phyloP scores from a whole-genome alignment of 1,140 invertebrate genomes.

The Lethrus apterus region DNA sequence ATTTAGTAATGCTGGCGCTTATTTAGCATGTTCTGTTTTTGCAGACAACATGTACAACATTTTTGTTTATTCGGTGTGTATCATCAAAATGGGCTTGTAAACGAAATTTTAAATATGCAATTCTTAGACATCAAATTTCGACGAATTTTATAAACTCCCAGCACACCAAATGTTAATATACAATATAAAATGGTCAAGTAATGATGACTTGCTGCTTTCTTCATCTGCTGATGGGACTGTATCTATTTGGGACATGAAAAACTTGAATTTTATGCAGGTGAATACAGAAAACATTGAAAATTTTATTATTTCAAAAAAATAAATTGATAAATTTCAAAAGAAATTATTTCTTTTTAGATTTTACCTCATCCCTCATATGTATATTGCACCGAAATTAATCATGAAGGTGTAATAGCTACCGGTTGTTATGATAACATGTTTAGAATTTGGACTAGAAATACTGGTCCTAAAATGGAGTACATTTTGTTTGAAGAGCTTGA shows the following conservation, averaged over 20 bases:
- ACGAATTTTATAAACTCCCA: constrained; percentile 25
- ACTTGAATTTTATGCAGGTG: constrained; percentile 25
- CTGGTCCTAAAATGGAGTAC: constrained; percentile 17
- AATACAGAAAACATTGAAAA: not conserved
- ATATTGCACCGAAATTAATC: constrained; percentile 29
- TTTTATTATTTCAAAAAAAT: not conserved
- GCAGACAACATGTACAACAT: constrained; percentile 26
- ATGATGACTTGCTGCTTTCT: constrained; percentile 26
- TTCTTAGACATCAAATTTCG: constrained; percentile 27
- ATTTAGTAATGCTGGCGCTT: constrained; percentile 34
- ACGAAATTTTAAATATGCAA: constrained; percentile 9
- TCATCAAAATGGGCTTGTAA: too few relatives aligned
- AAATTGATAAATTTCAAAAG: not conserved
- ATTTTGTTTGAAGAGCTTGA: constrained; percentile 29
- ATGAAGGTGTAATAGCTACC: constrained; percentile 28
- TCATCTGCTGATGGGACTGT: constrained; percentile 33
- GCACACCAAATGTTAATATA: constrained; percentile 34
- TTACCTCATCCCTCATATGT: constrained; percentile 35
- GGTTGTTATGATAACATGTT: constrained; percentile 35
- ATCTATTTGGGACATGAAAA: constrained; percentile 27
- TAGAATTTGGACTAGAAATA: constrained; percentile 28
- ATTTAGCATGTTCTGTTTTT: constrained; percentile 30
- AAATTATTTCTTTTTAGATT: constrained; percentile 22
- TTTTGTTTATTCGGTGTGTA: constrained; percentile 27
- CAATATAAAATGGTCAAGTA: constrained; percentile 29